Conservation (phyloP, 1,140 invertebrate species). For the Manduca sexta region DNA sequence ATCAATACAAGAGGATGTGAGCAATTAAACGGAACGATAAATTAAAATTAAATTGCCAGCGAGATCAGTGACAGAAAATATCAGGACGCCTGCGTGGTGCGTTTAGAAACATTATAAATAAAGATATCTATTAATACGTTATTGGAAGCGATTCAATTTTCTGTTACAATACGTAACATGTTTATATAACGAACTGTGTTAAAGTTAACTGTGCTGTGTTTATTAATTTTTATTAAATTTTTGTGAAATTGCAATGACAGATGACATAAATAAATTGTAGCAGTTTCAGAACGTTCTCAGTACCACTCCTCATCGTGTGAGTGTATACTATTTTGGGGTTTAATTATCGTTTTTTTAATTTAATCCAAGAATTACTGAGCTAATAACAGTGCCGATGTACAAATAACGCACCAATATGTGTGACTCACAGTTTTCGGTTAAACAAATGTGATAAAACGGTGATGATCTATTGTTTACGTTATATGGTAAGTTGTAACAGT, state of each 20-base stretch:
- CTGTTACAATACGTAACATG: too few relatives aligned
- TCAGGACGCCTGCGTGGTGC: too few relatives aligned
- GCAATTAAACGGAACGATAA: too few relatives aligned
- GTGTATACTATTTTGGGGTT: slow-evolving; percentile 26
- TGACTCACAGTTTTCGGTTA: background rate
- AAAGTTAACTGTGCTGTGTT: too few relatives aligned
- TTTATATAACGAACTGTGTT: too few relatives aligned
- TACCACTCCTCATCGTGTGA: slow-evolving; percentile 41
- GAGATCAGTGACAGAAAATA: too few relatives aligned
- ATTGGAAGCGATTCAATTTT: too few relatives aligned
- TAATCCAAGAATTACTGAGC: background rate
- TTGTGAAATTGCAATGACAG: background rate
- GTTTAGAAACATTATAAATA: too few relatives aligned
- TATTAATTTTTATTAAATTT: background rate
- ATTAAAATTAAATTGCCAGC: too few relatives aligned
- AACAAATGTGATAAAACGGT: background rate
- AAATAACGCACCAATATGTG: background rate
- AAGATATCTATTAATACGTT: too few relatives aligned
- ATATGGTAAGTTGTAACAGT: slow-evolving; percentile 9
- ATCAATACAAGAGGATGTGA: too few relatives aligned
- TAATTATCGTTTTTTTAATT: slow-evolving; percentile 14
- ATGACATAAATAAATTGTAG: background rate
- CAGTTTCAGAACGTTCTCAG: slow-evolving; percentile 27
- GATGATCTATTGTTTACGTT: slow-evolving; percentile 12
- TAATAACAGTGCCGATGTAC: slow-evolving; percentile 1